Conservation (phyloP, 2,888 invertebrate genomes). For the Dexiosoma caninum region DNA sequence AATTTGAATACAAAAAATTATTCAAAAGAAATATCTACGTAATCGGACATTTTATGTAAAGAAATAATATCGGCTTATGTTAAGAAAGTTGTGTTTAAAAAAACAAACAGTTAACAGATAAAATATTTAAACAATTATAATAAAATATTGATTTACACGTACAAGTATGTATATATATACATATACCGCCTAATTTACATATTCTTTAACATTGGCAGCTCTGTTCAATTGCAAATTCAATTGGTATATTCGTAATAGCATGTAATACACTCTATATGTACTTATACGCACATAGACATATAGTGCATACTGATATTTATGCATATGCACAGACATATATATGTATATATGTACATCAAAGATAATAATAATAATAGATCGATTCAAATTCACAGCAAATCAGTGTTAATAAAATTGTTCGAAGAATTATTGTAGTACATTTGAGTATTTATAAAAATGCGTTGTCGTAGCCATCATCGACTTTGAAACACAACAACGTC, state of each 20-base stretch:
- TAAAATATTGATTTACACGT: too few species aligned
- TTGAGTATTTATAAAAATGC: slow-evolving; percentile 22
- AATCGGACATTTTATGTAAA: too few species aligned
- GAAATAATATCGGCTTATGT: too few species aligned
- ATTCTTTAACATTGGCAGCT: neutral
- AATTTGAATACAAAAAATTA: too few species aligned
- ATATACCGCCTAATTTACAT: neutral
- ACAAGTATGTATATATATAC: too few species aligned
- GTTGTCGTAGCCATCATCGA: slow-evolving; percentile 25
- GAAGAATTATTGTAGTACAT: slow-evolving; percentile 28
- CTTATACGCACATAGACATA: neutral
- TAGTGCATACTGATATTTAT: too few species aligned
- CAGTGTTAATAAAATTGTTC: slow-evolving; percentile 51
- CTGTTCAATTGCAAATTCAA: slow-evolving; percentile 1
- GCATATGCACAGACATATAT: neutral
- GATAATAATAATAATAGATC: slow-evolving; percentile 47
- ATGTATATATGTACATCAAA: neutral
- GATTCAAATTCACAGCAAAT: slow-evolving; percentile 55
- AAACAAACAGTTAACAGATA: too few species aligned
- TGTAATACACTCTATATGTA: neutral
- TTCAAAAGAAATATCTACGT: too few species aligned
- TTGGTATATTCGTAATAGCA: neutral
- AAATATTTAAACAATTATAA: too few species aligned
- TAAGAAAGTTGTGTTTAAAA: too few species aligned
- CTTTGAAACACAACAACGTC: slow-evolving; percentile 22